Evolutionary conservation across 2,888 invertebrate genomes (phyloP), one percentile per base, ranked within the genome.

Genomic region (Clostera curtula): DNA sequence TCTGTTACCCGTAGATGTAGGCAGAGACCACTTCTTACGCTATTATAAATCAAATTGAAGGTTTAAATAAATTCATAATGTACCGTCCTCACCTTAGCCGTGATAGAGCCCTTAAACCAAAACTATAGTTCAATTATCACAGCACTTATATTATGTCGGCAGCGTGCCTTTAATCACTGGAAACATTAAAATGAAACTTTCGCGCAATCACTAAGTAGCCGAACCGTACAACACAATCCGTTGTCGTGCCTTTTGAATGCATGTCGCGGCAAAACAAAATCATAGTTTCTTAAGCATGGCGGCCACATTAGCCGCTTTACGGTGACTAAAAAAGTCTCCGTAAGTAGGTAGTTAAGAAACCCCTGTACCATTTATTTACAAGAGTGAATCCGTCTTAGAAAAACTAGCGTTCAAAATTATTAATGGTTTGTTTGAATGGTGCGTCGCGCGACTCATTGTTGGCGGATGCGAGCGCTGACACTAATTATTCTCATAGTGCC

Each of bases 381-480:
- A 77, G 73, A 79, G 70, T 68, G 73, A 69, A 74, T 71, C 65
- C 64, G 69, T 72, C 74, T 73, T 64, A 74, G 68, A 79, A 79
- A 76, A 79, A 76, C 72, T 69, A 69, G 76, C 77, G 67, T 74
- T 74, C 67, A 66, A 69, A 71, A 73, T 80, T 76, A 83, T 83
- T 82, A 83, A 83, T 83, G 82, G 68, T 82, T 76, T 82, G 72
- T 80, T 79, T 80, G 80, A 79, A 80, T 74, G 79, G 69, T 66
- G 74, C 69, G 77, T 77, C 79, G 70, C 68, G 48, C 59, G 61
- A 65, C 53, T 74, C 70, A 80, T 82, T 80, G 80, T 80, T 77
- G 68, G 72, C 79, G 82, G 80, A 83, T 80, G 76, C 77, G 67
- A 58, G 45, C 68, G 71, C 67, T 83, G 82, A 82, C 82, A 82